Base-by-base conservation (phyloP, 2,797 vertebrate species). In the Chiloscyllium punctatum region DNA sequence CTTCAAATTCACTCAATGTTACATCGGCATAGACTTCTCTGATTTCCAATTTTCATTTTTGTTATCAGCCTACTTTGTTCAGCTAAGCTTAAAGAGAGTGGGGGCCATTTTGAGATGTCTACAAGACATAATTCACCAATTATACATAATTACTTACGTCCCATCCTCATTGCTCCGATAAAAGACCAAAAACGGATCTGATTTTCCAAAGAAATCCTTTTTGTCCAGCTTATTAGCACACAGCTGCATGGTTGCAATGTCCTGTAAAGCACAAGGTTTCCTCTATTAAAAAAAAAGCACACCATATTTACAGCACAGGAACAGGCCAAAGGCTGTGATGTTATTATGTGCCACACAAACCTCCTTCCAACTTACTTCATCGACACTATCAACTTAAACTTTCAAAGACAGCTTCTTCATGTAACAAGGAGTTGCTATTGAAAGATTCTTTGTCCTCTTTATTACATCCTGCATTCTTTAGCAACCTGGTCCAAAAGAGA, bases 141-240 rank as follows among this genome's bases (percentile, higher is more conserved):
- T 8, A 66, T 30, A 74, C 9, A 6, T 33, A 74, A 88, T 90
- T 18, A 97, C 98, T 98, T 96, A 99, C 99, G 99, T 99, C 97
- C 99, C 99, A 0, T 99, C 99, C 96, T 99, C 99, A 0, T 99
- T 99, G 97, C 99, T 99, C 96, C 99, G 98, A 96, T 99, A 99
- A 98, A 99, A 99, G 96, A 99, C 99, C 42, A 99, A 98, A 97
- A 99, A 99, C 57, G 99, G 99, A 97, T 99, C 99, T 0, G 99
- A 99, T 97, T 99, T 99, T 95, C 99, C 99, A 1, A 99, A 99
- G 97, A 99, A 99, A 97, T 99, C 99, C 97, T 99, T 99, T 97
- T 99, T 99, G 97, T 99, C 99, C 97, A 99, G 97, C 97, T 99
- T 99, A 97, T 99, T 99, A 96, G 98, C 99, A 7, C 99, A 99